These are phyloP conservation scores for Amphipyra tragopoginis DNA, from an alignment of 2,888 invertebrate genomes.

Conservation along the genomic window DNA sequence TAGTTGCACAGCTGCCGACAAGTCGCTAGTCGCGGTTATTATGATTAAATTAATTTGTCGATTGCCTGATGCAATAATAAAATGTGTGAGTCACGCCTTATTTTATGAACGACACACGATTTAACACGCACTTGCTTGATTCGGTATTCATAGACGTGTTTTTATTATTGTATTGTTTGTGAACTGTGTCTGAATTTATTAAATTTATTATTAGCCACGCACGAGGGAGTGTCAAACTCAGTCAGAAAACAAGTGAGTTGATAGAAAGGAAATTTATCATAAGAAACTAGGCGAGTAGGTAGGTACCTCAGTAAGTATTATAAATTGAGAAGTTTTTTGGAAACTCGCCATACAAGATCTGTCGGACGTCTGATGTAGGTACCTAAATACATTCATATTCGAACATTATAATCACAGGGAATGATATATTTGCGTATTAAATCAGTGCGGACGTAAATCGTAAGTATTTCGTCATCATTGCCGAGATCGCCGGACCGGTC, in stretches of 20 bases:
- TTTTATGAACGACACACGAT: constrained; percentile 44
- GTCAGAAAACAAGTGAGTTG: constrained; percentile 15
- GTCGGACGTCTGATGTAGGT: constrained; percentile 29
- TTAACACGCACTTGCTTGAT: constrained; percentile 45
- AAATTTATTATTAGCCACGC: constrained; percentile 25
- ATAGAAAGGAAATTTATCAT: not conserved
- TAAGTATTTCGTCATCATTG: constrained; percentile 76
- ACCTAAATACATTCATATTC: not conserved
- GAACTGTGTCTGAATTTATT: constrained; percentile 29
- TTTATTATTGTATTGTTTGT: constrained; percentile 57
- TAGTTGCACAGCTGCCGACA: constrained; percentile 79
- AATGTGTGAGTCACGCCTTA: constrained; percentile 47
- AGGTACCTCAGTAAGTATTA: no score
- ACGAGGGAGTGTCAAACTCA: constrained; percentile 12
- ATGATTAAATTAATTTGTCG: constrained; percentile 76
- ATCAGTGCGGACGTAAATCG: constrained; percentile 66
- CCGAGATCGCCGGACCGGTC: constrained; percentile 70
- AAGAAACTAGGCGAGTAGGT: not conserved
- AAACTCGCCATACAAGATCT: constrained; percentile 50
- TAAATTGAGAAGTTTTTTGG: constrained; percentile 41
- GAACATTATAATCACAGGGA: constrained; percentile 44
- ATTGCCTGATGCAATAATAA: constrained; percentile 72
- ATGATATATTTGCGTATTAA: constrained; percentile 62
- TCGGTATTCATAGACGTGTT: constrained; percentile 47
- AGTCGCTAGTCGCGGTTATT: constrained; percentile 64